Percentiles rank a stretch among this genome's conserved stretches.
These are phyloP conservation scores for Girardinichthys multiradiatus DNA, from an alignment of 2,113 vertebrate genomes.

Conservation along the genomic window DNA sequence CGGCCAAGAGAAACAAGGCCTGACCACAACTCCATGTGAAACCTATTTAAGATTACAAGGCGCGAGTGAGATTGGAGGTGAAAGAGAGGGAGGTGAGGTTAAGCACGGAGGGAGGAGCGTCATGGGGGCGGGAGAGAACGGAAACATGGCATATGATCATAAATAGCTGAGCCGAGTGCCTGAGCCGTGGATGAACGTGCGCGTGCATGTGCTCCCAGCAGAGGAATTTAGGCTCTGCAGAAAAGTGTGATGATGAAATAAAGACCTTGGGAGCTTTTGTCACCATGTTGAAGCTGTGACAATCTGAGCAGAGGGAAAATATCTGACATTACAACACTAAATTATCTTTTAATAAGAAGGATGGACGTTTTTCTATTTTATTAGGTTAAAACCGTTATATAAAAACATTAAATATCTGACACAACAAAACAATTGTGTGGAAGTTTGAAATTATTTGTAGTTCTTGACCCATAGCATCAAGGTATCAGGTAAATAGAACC, in stretches of 20 bases:
- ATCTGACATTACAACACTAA: neutral
- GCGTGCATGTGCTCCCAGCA: conserved; percentile 33
- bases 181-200: conserved; percentile 32
- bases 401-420: neutral
- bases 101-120: conserved; percentile 47
- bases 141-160: conserved; percentile 73
- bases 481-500: neutral
- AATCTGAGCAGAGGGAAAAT: neutral
- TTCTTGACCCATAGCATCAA: neutral
- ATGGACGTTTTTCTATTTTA: neutral
- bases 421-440: no score
- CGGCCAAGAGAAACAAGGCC: conserved; percentile 91
- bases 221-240: conserved; percentile 53
- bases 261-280: conserved; percentile 8
- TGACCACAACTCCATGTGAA: conserved; percentile 90
- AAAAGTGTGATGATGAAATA: conserved; percentile 51
- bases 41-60: conserved; percentile 86
- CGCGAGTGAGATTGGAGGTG: conserved; percentile 41
- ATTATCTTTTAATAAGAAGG: neutral
- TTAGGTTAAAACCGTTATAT: neutral
- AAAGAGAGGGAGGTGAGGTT: conserved; percentile 43
- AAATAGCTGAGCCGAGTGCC: conserved; percentile 53
- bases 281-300: conserved; percentile 30
- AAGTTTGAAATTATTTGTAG: neutral
- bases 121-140: conserved; percentile 51